A percentile compares a stretch with the other conserved stretches of the same genome.
Conservation (phyloP, 2,113 vertebrate species). For the Dromiciops gliroides region DNA sequence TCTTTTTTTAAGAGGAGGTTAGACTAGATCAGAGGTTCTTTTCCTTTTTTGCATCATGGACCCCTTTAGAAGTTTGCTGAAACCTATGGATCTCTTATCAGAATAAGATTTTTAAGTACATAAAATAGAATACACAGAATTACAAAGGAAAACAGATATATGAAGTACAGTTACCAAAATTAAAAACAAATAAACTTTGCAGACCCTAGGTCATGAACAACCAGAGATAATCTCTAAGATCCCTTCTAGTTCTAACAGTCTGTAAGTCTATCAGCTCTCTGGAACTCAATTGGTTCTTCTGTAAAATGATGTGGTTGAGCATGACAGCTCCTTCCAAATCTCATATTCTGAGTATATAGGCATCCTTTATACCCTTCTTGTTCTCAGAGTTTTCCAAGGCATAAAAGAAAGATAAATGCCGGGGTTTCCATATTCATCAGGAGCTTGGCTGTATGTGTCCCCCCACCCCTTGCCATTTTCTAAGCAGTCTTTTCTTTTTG, state of each 20-base stretch:
- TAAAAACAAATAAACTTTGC: neutral
- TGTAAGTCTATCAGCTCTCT: neutral
- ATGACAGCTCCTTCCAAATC: neutral
- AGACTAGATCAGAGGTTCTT: neutral
- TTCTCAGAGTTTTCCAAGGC: conserved; percentile 1
- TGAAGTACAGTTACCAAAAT: neutral
- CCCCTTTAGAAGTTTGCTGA: neutral
- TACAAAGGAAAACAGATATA: neutral
- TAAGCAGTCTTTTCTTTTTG: conserved; percentile 30
- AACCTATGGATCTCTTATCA: neutral
- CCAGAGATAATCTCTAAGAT: neutral
- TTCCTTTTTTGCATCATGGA: neutral
- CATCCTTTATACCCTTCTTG: neutral
- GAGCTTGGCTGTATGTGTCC: neutral
- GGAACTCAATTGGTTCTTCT: neutral
- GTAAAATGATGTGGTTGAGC: neutral
- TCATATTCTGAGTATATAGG: neutral
- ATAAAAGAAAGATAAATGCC: neutral
- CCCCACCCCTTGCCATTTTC: neutral
- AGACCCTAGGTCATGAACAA: neutral
- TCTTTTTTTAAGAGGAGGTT: neutral
- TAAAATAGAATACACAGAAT: neutral
- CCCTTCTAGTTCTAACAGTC: neutral
- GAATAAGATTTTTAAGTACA: neutral
- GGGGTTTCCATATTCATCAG: neutral